Conservation (phyloP, 1,140 invertebrate genomes). For the Drosophila willistoni region DNA sequence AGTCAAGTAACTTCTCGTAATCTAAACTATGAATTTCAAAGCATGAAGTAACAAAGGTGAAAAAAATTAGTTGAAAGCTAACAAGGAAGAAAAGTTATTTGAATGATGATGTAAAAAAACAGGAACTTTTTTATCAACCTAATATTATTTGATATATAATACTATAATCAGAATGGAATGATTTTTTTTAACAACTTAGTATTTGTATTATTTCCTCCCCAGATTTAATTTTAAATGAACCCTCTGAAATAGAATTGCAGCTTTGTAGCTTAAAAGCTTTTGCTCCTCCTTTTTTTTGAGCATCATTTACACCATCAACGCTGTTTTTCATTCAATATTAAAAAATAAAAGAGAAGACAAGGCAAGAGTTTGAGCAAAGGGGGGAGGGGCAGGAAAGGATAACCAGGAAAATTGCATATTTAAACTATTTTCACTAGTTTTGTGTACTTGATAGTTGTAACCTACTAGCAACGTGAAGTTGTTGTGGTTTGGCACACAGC, state of each 20-base stretch:
- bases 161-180: too few species aligned
- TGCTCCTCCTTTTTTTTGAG: constrained; percentile 10
- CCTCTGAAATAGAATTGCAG: constrained; percentile 18
- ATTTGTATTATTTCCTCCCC: neutral
- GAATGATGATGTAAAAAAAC: too few species aligned
- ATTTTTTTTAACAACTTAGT: neutral
- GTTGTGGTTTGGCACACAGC: constrained; percentile 32
- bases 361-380: neutral
- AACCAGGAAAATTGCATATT: constrained; percentile 32
- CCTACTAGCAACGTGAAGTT: constrained; percentile 39
- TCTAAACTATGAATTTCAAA: too few species aligned
- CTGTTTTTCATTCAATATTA: constrained; percentile 52
- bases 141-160: too few species aligned
- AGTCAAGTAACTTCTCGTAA: too few species aligned
- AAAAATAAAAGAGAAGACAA: constrained; percentile 35
- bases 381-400: neutral
- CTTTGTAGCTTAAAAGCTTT: constrained; percentile 55
- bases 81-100: too few species aligned
- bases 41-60: too few species aligned
- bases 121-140: too few species aligned
- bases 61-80: too few species aligned
- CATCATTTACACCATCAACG: constrained; percentile 61
- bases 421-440: constrained; percentile 47
- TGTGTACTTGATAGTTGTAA: constrained; percentile 10
- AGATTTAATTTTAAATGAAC: constrained; percentile 2